Evolutionary conservation across 2,113 vertebrate genomes (phyloP).

Genomic region (Aegotheles bennettii): DNA sequence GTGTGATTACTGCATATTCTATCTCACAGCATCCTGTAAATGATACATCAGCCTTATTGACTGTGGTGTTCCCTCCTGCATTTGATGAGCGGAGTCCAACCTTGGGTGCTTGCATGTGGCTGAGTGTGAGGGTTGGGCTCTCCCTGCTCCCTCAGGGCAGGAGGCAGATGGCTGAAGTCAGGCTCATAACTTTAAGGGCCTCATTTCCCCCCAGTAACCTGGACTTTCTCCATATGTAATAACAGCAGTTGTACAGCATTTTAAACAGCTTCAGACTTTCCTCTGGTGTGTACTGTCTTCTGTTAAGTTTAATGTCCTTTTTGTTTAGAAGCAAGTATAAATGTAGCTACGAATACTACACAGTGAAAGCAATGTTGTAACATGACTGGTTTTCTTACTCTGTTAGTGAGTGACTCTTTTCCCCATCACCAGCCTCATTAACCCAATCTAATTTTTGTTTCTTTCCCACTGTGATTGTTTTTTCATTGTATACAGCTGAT

Average conservation of each 20-base stretch:
- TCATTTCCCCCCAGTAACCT: background rate
- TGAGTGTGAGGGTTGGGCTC: background rate
- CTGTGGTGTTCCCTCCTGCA: background rate
- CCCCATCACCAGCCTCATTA: background rate
- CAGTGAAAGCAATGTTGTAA: background rate
- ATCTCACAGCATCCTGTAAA: conserved; percentile 1
- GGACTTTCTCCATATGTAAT: background rate
- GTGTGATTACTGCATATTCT: background rate
- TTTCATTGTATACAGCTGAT: background rate
- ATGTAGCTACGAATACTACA: background rate
- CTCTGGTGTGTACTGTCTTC: background rate
- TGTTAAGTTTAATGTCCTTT: background rate
- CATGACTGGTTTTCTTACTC: background rate
- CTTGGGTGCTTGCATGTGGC: background rate
- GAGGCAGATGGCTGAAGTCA: background rate
- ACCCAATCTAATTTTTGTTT: background rate
- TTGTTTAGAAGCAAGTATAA: background rate
- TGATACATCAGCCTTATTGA: background rate
- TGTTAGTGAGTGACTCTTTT: background rate
- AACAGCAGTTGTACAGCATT: background rate
- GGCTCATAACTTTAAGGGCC: background rate
- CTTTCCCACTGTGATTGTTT: background rate
- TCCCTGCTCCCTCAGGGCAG: background rate
- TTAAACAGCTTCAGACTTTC: background rate
- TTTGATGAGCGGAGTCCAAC: background rate